Conservation (phyloP, 2,888 invertebrate species). For the Zaprionus obscuricornis region DNA sequence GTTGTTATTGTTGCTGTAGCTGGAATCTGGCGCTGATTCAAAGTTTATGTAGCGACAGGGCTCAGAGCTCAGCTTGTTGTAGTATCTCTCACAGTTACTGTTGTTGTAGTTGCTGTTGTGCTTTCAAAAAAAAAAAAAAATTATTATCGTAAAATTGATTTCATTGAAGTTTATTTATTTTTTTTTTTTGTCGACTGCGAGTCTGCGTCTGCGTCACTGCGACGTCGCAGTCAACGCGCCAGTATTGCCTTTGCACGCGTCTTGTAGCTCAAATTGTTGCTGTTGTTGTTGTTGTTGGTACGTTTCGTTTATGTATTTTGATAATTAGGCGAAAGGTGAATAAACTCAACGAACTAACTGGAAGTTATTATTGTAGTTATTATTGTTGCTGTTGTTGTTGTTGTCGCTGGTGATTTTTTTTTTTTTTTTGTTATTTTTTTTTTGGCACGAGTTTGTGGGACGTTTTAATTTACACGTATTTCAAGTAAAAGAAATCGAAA, state of each 20-base stretch:
- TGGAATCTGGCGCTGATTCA: conserved; percentile 64
- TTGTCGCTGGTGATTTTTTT: conserved; percentile 20
- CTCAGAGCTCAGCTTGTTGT: conserved; percentile 46
- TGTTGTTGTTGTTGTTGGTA: conserved; percentile 32
- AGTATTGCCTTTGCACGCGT: conserved; percentile 63
- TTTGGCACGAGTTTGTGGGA: conserved; percentile 42
- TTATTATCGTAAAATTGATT: conserved; percentile 79
- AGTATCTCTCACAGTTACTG: conserved; percentile 14
- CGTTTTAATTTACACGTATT: conserved; percentile 63
- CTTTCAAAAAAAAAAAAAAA: conserved; percentile 61
- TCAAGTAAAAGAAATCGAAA: conserved; percentile 71
- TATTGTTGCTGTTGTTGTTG: conserved; percentile 28
- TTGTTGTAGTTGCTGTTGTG: conserved; percentile 42
- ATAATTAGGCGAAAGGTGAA: conserved; percentile 80
- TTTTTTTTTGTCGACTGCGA: conserved; percentile 47
- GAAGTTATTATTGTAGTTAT: conserved; percentile 30
- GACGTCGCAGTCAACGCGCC: conserved; percentile 25
- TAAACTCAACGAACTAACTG: conserved; percentile 57
- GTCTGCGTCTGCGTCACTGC: conserved; percentile 7
- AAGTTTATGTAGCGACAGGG: conserved; percentile 69
- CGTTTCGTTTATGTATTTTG: conserved; percentile 71
- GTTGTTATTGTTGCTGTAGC: conserved; percentile 7
- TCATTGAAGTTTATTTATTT: conserved; percentile 79
- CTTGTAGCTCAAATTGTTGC: conserved; percentile 37
- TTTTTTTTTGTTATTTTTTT: no score